Percentiles rank a stretch among this genome's conserved stretches.
Conservation (phyloP, 2,797 vertebrate species). For the Alectoris magna region DNA sequence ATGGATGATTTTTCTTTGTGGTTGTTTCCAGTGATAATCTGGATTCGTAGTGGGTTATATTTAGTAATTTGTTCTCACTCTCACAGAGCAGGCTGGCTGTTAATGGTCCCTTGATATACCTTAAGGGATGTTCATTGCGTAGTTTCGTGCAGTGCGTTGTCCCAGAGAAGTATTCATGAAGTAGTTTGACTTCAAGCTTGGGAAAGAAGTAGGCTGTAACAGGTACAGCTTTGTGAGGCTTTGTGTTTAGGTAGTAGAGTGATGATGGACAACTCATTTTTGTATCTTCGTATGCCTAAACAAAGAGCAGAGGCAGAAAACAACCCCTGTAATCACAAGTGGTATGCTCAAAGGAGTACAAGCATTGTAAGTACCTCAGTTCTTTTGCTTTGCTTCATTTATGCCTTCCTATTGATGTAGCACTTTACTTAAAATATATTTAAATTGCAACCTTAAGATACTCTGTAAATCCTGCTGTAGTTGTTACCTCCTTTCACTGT, state of each 20-base stretch:
- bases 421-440: not conserved
- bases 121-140: not conserved
- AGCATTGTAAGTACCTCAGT: not conserved
- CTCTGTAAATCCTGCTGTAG: not conserved
- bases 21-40: not conserved
- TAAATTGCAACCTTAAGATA: not conserved
- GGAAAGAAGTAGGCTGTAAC: not conserved
- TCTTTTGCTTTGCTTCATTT: not conserved
- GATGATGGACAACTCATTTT: not conserved
- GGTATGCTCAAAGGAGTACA: not conserved
- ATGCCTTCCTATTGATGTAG: not conserved
- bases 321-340: not conserved
- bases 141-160: not conserved
- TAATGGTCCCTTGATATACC: not conserved
- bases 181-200: not conserved
- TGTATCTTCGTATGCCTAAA: not conserved
- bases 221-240: not conserved
- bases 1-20: not conserved
- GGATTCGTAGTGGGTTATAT: not conserved
- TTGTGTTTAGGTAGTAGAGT: not conserved
- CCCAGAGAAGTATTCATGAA: not conserved
- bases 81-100: not conserved
- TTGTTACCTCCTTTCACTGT: not conserved
- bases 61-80: not conserved
- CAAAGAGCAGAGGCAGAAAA: not conserved